These are phyloP conservation scores for Linnaemya tessellans DNA, from an alignment of 2,888 invertebrate genomes.

Conservation along the genomic window DNA sequence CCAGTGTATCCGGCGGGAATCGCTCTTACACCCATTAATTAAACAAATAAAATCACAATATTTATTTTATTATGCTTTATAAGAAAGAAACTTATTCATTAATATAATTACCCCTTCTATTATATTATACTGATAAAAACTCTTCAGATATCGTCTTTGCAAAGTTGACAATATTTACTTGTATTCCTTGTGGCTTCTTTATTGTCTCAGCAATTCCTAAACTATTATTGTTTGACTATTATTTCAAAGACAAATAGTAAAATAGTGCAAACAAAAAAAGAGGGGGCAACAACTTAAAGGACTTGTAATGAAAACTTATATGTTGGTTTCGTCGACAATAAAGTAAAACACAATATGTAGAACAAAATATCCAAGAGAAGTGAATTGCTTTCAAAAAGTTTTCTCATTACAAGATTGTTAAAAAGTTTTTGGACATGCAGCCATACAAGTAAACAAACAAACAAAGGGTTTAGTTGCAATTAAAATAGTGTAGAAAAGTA, in stretches of 20 bases:
- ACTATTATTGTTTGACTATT: slow-evolving; percentile 39
- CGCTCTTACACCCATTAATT: too few species aligned
- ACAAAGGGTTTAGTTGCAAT: slow-evolving; percentile 14
- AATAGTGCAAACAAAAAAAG: slow-evolving; percentile 19
- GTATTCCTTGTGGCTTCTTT: not conserved
- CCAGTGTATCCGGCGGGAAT: too few species aligned
- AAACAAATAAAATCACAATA: too few species aligned
- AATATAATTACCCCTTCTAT: too few species aligned
- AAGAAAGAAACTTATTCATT: too few species aligned
- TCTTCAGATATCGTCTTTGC: too few species aligned
- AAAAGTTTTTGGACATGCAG: slow-evolving; percentile 48
- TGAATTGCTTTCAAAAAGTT: slow-evolving; percentile 64
- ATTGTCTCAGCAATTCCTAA: slow-evolving; percentile 1
- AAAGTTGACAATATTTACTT: not conserved
- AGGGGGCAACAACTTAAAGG: slow-evolving; percentile 11
- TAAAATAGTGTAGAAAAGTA: not conserved
- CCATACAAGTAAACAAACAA: not conserved
- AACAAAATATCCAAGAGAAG: slow-evolving; percentile 11
- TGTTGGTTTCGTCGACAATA: slow-evolving; percentile 35
- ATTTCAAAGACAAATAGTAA: slow-evolving; percentile 23
- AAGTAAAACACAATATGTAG: not conserved
- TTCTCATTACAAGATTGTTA: slow-evolving; percentile 72
- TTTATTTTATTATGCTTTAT: too few species aligned
- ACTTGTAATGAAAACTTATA: slow-evolving; percentile 36
- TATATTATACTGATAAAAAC: too few species aligned